Percentiles rank a stretch among this genome's conserved stretches.
Evolutionary conservation across 2,797 vertebrate species (phyloP).

Genomic region (Echeneis naucrates): DNA sequence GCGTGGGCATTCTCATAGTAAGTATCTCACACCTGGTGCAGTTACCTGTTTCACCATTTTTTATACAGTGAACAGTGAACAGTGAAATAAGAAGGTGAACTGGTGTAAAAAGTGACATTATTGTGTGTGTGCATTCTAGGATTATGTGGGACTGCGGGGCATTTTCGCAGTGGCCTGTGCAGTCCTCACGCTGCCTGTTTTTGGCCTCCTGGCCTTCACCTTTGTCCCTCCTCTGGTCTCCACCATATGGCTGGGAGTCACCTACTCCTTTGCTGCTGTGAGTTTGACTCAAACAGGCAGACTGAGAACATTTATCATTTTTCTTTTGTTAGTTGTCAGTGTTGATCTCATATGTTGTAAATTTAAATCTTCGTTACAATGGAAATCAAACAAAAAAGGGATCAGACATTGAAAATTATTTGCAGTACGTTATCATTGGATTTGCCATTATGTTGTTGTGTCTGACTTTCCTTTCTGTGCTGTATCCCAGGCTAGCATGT

Average conservation of each 20-base stretch:
- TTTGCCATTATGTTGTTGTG: neutral
- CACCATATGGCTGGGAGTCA: conserved; percentile 87
- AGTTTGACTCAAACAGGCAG: conserved; percentile 54
- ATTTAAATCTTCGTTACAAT: too few species aligned
- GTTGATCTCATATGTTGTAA: neutral
- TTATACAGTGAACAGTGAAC: too few species aligned
- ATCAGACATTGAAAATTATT: neutral
- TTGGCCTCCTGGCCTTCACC: conserved; percentile 86
- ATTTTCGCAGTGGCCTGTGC: conserved; percentile 83
- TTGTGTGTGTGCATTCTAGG: conserved; percentile 66
- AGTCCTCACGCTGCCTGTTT: conserved; percentile 85
- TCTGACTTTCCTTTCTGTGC: neutral
- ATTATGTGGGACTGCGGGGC: conserved; percentile 84
- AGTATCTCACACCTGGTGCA: conserved; percentile 50
- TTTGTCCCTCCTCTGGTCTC: conserved; percentile 86
- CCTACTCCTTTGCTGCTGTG: conserved; percentile 88
- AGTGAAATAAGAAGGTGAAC: neutral
- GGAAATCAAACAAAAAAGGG: neutral
- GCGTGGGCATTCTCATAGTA: conserved; percentile 86
- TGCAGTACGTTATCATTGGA: neutral
- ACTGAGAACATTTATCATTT: neutral
- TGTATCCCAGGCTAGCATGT: conserved; percentile 85
- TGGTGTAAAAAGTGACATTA: neutral
- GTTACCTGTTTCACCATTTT: neutral
- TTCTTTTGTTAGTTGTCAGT: neutral